Conservation (phyloP, 2,888 invertebrate species). For the Protula sp. region DNA sequence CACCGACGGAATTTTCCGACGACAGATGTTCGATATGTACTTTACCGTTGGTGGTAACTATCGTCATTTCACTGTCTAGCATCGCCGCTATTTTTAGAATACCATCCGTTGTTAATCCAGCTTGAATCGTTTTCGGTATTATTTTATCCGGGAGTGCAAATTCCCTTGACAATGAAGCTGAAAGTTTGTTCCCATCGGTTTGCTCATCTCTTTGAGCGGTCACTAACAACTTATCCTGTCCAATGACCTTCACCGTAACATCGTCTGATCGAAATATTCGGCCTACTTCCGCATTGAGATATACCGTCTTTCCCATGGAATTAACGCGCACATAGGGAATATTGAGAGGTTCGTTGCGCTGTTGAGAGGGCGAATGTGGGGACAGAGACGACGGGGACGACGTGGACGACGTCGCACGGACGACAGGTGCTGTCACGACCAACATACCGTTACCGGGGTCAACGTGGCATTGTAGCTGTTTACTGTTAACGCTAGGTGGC, state of each 20-base stretch:
- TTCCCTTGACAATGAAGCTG: conserved; percentile 16
- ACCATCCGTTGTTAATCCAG: conserved; percentile 19
- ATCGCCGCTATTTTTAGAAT: conserved; percentile 19
- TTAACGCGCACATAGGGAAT: neutral
- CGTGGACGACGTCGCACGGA: neutral
- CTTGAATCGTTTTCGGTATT: conserved; percentile 15
- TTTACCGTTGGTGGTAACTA: too few species aligned
- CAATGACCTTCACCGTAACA: conserved; percentile 19
- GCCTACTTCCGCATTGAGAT: conserved; percentile 17
- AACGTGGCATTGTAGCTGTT: conserved; percentile 9
- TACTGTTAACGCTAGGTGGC: conserved; percentile 15
- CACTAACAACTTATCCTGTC: conserved; percentile 13
- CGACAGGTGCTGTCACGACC: conserved; percentile 14
- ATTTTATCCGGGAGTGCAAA: conserved; percentile 17
- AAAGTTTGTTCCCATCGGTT: conserved; percentile 3
- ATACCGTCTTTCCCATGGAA: conserved; percentile 7
- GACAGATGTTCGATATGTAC: too few species aligned
- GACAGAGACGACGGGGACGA: neutral
- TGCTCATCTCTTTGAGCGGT: conserved; percentile 14
- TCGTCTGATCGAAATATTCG: conserved; percentile 19
- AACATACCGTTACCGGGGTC: conserved; percentile 8
- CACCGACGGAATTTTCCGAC: too few species aligned
- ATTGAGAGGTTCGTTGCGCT: conserved; percentile 5
- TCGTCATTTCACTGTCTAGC: too few species aligned
- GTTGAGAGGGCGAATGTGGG: neutral